Conservation (phyloP, 2,797 vertebrate species). For the Orientallactaga sibirica region DNA sequence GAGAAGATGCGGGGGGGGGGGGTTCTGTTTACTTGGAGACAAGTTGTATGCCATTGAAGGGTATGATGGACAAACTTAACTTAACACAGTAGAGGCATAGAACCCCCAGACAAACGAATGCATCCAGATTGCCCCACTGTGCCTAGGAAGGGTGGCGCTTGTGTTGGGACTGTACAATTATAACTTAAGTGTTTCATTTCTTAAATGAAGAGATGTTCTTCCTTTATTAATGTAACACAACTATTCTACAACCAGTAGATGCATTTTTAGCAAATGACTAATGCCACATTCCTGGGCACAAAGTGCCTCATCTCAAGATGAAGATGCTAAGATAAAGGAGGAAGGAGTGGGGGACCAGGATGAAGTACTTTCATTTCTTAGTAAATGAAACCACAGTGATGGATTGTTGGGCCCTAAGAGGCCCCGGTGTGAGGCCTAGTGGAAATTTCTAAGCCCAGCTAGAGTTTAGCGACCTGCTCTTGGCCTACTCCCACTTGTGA, state of each 20-base stretch:
- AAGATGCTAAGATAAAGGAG: slow-evolving; percentile 41
- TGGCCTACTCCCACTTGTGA: no score
- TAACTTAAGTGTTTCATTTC: slow-evolving; percentile 81
- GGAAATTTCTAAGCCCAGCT: no score
- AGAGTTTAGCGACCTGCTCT: no score
- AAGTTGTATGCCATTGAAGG: slow-evolving; percentile 97
- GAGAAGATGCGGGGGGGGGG: slow-evolving; percentile 97
- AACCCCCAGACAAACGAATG: slow-evolving; percentile 98
- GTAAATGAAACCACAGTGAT: slow-evolving; percentile 56
- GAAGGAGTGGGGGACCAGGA: slow-evolving; percentile 57
- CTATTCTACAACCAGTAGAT: slow-evolving; percentile 60
- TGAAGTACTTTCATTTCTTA: slow-evolving; percentile 76
- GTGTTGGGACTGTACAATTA: slow-evolving; percentile 96
- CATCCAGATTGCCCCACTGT: slow-evolving; percentile 97
- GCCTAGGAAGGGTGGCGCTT: slow-evolving; percentile 97
- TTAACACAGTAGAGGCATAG: slow-evolving; percentile 98
- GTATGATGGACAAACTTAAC: slow-evolving; percentile 97
- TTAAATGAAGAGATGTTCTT: slow-evolving; percentile 73
- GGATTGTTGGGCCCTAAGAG: not conserved
- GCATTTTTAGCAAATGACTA: slow-evolving; percentile 61
- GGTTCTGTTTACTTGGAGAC: slow-evolving; percentile 97
- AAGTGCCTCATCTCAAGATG: slow-evolving; percentile 75
- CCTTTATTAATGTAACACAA: slow-evolving; percentile 49
- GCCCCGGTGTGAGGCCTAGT: no score
- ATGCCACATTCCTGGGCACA: slow-evolving; percentile 66